phyloP scores from a whole-genome alignment of 1,140 invertebrate species.

The Macrobrachium nipponense region DNA sequence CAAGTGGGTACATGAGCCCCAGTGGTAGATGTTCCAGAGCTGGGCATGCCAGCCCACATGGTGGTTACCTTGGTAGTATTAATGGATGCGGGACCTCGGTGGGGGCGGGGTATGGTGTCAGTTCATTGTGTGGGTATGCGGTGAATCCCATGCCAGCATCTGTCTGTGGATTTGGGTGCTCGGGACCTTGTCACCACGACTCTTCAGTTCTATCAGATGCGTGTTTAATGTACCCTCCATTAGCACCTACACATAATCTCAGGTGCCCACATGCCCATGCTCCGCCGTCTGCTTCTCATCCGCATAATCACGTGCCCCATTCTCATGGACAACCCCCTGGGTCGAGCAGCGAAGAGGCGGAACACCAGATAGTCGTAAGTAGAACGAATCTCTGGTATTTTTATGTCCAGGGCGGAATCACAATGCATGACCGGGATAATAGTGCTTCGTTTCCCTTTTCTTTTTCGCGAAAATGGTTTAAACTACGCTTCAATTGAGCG shows the following conservation, averaged over 20 bases:
- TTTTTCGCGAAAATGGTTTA: neutral
- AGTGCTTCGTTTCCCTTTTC: neutral
- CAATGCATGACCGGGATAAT: neutral
- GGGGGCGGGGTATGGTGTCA: neutral
- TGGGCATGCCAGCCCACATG: slow-evolving; percentile 39
- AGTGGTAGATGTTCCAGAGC: slow-evolving; percentile 2
- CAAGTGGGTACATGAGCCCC: slow-evolving; percentile 51
- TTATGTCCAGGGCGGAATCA: too few species aligned
- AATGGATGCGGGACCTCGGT: slow-evolving; percentile 26
- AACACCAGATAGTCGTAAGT: slow-evolving; percentile 58
- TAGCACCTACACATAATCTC: slow-evolving; percentile 29
- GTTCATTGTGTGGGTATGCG: slow-evolving; percentile 24
- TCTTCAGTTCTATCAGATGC: slow-evolving; percentile 12
- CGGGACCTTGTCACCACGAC: slow-evolving; percentile 19
- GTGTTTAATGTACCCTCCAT: slow-evolving; percentile 55
- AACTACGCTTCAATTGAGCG: neutral
- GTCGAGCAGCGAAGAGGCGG: slow-evolving; percentile 57
- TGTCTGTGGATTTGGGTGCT: slow-evolving; percentile 22
- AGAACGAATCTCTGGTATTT: neutral
- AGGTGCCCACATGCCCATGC: slow-evolving; percentile 39
- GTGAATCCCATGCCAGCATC: neutral
- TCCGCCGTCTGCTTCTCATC: neutral
- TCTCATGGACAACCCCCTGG: slow-evolving; percentile 27
- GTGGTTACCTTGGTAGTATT: slow-evolving; percentile 3
- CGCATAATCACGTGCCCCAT: slow-evolving; percentile 10